These are phyloP conservation scores for Hycleus cichorii DNA, from an alignment of 1,140 invertebrate species.

Conservation along the genomic window DNA sequence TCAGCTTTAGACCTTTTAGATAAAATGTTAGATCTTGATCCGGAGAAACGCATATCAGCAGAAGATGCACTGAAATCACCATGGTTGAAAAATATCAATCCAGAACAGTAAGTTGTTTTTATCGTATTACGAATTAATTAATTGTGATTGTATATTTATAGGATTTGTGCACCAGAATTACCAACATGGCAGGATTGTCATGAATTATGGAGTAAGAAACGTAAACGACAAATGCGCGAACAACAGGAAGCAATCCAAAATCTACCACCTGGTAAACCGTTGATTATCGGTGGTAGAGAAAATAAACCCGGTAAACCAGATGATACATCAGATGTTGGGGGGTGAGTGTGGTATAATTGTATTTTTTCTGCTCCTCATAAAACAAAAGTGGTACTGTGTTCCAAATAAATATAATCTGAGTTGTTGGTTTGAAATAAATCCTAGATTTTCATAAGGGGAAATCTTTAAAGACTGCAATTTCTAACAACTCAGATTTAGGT, in stretches of 20 bases:
- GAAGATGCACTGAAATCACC: slow-evolving; percentile 87
- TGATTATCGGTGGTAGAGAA: slow-evolving; percentile 31
- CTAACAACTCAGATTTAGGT: neutral
- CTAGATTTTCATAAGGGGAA: too few relatives aligned
- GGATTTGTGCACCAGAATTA: slow-evolving; percentile 73
- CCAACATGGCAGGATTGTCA: slow-evolving; percentile 98
- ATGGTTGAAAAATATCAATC: slow-evolving; percentile 91
- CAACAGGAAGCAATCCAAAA: slow-evolving; percentile 57
- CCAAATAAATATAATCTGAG: slow-evolving; percentile 6
- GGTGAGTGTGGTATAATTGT: slow-evolving; percentile 43
- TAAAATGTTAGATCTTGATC: slow-evolving; percentile 94
- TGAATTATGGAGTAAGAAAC: slow-evolving; percentile 96
- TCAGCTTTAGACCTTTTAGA: slow-evolving; percentile 90
- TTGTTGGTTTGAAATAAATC: slow-evolving; percentile 8
- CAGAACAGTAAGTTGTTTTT: slow-evolving; percentile 69
- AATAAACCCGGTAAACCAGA: slow-evolving; percentile 41
- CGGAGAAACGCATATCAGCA: slow-evolving; percentile 86
- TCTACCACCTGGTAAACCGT: slow-evolving; percentile 40
- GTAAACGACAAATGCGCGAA: slow-evolving; percentile 69
- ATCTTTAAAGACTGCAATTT: neutral
- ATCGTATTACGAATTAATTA: neutral
- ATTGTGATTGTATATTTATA: slow-evolving; percentile 37
- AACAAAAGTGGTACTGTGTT: slow-evolving; percentile 16
- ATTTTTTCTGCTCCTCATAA: neutral
- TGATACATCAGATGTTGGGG: slow-evolving; percentile 47